Conservation (phyloP, 2,113 vertebrate species). For the Anhinga rufa region DNA sequence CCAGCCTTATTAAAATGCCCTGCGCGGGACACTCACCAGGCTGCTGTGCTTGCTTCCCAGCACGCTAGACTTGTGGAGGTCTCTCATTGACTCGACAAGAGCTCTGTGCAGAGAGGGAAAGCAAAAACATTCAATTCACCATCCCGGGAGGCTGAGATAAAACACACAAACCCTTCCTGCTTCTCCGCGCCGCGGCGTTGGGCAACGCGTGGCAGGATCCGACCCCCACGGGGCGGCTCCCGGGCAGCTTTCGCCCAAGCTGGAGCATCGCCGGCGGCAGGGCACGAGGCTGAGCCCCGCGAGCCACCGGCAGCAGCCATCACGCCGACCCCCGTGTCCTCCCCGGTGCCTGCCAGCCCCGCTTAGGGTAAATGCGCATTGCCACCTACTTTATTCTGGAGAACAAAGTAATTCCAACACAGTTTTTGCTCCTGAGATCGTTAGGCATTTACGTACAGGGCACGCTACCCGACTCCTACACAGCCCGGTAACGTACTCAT, state of each 20-base stretch:
- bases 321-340: background rate
- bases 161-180: background rate
- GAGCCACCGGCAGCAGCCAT: background rate
- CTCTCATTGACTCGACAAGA: conserved; percentile 21
- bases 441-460: accelerated
- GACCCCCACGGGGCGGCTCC: background rate
- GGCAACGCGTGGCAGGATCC: accelerated
- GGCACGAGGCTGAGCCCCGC: background rate
- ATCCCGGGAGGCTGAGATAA: background rate
- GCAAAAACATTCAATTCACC: background rate
- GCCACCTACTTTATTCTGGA: background rate
- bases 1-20: background rate
- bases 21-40: conserved; percentile 26
- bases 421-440: background rate
- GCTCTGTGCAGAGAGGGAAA: conserved; percentile 45
- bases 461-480: background rate
- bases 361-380: accelerated
- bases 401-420: background rate
- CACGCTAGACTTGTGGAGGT: conserved; percentile 21
- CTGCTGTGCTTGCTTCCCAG: conserved; percentile 17
- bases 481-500: background rate
- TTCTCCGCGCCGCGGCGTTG: accelerated
- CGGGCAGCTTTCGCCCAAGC: background rate
- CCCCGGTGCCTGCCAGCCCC: background rate
- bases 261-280: background rate